These are phyloP conservation scores for Myanophis thanlyinensis DNA, from an alignment of 2,113 vertebrate species.

Conservation along the genomic window DNA sequence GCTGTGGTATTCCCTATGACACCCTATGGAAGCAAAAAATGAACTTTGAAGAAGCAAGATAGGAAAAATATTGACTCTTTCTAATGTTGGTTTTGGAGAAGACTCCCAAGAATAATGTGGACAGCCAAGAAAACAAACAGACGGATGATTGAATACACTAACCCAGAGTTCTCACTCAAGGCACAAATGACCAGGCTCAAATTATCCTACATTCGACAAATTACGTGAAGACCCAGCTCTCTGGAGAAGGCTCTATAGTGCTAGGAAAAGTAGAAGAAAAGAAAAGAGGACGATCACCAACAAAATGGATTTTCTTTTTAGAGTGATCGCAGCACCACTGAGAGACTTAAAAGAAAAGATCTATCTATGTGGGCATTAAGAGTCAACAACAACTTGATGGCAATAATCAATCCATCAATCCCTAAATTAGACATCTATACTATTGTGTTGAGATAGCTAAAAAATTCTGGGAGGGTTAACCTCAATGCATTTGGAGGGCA, in stretches of 20 bases:
- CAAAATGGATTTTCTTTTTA: neutral
- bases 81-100: neutral
- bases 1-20: neutral
- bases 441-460: neutral
- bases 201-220: neutral
- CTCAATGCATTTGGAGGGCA: neutral
- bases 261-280: neutral
- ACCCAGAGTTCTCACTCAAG: no score
- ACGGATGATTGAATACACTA: neutral
- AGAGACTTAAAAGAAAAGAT: neutral
- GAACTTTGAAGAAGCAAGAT: neutral
- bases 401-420: neutral
- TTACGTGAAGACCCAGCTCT: neutral
- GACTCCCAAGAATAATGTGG: neutral
- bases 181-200: neutral
- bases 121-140: neutral
- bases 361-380: neutral
- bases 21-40: neutral
- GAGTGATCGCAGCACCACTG: neutral
- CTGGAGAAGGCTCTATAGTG: neutral
- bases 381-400: neutral
- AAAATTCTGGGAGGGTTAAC: neutral
- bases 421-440: neutral
- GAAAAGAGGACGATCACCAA: neutral
- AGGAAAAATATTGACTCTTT: neutral